A percentile compares a stretch with the other conserved stretches of the same genome.
Evolutionary conservation across 2,113 vertebrate genomes (phyloP).

Genomic region (Nothocercus nigrocapillus): DNA sequence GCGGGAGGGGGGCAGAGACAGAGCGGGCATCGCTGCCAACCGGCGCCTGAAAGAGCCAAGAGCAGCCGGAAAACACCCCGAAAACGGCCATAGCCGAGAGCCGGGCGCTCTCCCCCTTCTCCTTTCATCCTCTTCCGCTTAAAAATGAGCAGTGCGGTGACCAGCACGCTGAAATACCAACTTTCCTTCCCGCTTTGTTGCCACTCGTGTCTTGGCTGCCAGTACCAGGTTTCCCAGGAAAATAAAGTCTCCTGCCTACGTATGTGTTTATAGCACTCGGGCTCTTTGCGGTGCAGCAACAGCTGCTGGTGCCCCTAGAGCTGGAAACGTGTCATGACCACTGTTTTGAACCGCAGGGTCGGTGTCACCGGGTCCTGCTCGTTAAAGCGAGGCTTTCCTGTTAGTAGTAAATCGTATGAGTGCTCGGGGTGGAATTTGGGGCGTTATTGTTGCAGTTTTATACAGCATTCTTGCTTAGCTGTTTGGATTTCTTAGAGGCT

Average conservation of each 20-base stretch:
- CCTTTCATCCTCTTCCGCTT: too few species aligned
- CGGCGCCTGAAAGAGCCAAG: too few species aligned
- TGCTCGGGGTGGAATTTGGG: background rate
- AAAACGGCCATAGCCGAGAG: too few species aligned
- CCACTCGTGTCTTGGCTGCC: background rate
- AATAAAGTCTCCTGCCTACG: slow-evolving; percentile 16
- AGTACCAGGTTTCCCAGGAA: background rate
- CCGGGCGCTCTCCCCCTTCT: too few species aligned
- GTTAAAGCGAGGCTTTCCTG: background rate
- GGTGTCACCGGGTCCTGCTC: background rate
- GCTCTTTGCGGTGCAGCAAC: slow-evolving; percentile 30
- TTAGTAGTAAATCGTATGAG: background rate
- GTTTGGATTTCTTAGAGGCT: background rate
- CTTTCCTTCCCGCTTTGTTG: background rate
- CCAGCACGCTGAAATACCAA: fast-evolving
- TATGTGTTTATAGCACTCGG: slow-evolving; percentile 35
- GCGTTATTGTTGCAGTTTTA: background rate
- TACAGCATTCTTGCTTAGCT: background rate
- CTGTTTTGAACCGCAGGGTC: slow-evolving; percentile 7
- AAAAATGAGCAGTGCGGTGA: background rate
- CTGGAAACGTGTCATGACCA: slow-evolving; percentile 28
- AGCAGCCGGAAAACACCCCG: too few species aligned
- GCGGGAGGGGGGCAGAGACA: too few species aligned
- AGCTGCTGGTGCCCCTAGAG: slow-evolving; percentile 66
- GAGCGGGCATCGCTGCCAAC: too few species aligned